These are phyloP conservation scores for Enoplosus armatus DNA, from an alignment of 2,797 vertebrate genomes.

Conservation along the genomic window DNA sequence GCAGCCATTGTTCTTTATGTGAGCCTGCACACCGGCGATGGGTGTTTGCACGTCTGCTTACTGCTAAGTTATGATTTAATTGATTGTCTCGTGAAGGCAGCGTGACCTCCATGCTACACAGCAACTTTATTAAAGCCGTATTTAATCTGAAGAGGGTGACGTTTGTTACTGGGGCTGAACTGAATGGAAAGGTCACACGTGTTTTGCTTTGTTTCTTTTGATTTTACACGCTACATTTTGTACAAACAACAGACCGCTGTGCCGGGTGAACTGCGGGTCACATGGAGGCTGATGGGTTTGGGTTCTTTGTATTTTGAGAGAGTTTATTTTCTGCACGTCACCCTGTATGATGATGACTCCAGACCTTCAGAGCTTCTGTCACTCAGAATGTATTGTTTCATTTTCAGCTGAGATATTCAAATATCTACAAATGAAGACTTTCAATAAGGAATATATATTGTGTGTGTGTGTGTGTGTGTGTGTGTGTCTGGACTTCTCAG, in stretches of 20 bases:
- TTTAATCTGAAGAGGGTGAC: slow-evolving; percentile 11
- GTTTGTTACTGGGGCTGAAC: not conserved
- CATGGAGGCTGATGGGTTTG: not conserved
- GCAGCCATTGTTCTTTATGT: not conserved
- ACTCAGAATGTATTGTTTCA: not conserved
- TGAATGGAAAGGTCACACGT: slow-evolving; percentile 26
- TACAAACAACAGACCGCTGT: not conserved
- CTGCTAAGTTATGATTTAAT: not conserved
- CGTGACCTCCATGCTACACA: not conserved
- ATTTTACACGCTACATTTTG: not conserved
- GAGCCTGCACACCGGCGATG: not conserved
- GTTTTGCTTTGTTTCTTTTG: slow-evolving; percentile 8
- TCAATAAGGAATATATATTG: no score
- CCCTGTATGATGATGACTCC: not conserved
- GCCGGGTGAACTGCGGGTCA: not conserved
- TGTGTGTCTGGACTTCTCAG: not conserved
- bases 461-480: not conserved
- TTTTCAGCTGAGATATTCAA: not conserved
- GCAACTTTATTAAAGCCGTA: not conserved
- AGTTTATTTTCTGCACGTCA: not conserved
- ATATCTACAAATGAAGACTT: no score
- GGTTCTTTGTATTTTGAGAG: not conserved
- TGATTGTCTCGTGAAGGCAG: not conserved
- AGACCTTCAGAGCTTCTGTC: not conserved
- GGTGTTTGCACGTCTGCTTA: no score